Evolutionary conservation across 2,113 vertebrate species (phyloP), one percentile per base, ranked within the genome.

Genomic region (Xyliphius kryptos): DNA sequence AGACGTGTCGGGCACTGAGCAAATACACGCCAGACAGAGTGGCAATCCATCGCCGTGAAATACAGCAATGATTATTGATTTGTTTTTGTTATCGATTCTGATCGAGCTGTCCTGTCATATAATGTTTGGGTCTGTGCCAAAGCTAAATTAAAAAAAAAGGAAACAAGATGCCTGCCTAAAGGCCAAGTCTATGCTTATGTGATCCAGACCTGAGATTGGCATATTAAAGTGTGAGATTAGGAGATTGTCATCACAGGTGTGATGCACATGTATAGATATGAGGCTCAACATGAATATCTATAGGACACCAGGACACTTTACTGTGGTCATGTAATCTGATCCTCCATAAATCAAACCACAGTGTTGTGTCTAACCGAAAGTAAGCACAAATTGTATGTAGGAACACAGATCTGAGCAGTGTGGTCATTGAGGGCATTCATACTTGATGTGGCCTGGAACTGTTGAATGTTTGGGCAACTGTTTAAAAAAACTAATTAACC

Each of bases 91-190:
- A n/a, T n/a, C n/a, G n/a, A n/a, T n/a, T n/a, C n/a, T n/a, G n/a
- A n/a, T n/a, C n/a, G n/a, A n/a, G 69, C 14, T 61, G 64, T 15
- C n/a, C n/a, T 65, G 36, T 6, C 52, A 71, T 74, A 57, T 78
- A 66, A 21, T 86, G 81, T 86, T 85, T 83, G 78, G 81, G 76
- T 83, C 85, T 71, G 61, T 49, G 48, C 41, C 6, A 56, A 75
- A 46, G 71, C 51, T 22, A 63, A 66, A 74, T 41, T 32, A 60
- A 56, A 16, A n/a, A 41, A 55, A 53, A 66, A 47, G 65, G 74
- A 68, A 78, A 62, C 67, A 75, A 67, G 38, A 20, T 0, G 40
- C 41, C 36, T 52, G 66, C 72, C 63, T 77, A 68, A 79, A 76
- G 80, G 65, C 41, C 3, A 9, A 20, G 40, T 37, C 37, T 36